Base-by-base conservation (phyloP, 2,113 vertebrate genomes). In the Pterocles burchelli region DNA sequence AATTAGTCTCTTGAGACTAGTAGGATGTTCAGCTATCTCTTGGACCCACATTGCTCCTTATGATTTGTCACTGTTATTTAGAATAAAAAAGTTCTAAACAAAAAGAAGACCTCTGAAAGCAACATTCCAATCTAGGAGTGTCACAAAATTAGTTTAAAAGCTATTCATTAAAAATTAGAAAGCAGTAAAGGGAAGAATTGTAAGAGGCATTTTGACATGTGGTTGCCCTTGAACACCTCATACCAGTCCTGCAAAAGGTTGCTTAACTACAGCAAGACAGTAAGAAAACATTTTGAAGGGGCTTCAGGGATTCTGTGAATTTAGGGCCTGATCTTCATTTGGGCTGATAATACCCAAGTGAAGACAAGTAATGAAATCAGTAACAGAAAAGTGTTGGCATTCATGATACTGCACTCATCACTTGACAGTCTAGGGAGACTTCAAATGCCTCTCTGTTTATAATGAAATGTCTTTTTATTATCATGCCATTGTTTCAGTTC, bases 1-100 rank as follows among this genome's bases (percentile, higher is more conserved):
- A 95, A 95, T 95, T 94, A 88, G 34, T 85, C 89, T 85, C 81
- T 67, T 88, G 88, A 88, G 89, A 83, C 55, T 94, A 88, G 83
- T 70, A 70, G 45, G n/a, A 75, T 89, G 8, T 51, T 82, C 59
- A 90, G 17, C 58, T 89, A 51, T 57, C 57, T 87, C 57, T 57
- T 72, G n/a, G 34, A 76, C 24, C 55, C 36, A 58, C 80, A 88
- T 83, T 93, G 91, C 43, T 90, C 17, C 33, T 66, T 58, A 36
- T 24, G 20, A 45, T 73, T 93, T 73, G 24, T 77, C 11, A 70
- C 10, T 82, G 17, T 9, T 59, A 49, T 22, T 70, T 38, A 48
- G 20, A 94, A 52, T 36, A 36, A 7, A 20, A 41, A 52, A 52
- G 26, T 41, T 12, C 11, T 25, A 48, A 87, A 46, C 16, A 33